Evolutionary conservation across 30 jellyfish, hydroid and myxozoan species (phyloP).

Genomic region (Hydractinia echinata): DNA sequence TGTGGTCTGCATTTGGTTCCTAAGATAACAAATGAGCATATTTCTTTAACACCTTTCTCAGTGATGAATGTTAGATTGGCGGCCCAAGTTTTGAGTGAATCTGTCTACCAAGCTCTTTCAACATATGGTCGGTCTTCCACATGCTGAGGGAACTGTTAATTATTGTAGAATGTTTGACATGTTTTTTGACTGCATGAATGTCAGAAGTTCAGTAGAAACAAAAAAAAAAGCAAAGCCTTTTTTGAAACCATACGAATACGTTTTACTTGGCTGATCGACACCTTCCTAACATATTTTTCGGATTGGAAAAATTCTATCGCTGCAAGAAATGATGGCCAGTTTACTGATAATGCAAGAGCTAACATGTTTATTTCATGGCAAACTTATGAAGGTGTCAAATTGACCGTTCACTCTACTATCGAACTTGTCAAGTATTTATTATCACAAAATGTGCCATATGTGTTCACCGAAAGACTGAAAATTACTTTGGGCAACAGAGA

Average conservation of each 20-base stretch:
- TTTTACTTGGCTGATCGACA: slow-evolving; percentile 35
- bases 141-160: slow-evolving; percentile 36
- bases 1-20: slow-evolving; percentile 46
- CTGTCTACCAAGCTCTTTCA: slow-evolving; percentile 34
- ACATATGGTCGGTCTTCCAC: slow-evolving; percentile 47
- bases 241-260: slow-evolving; percentile 32
- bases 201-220: slow-evolving; percentile 27
- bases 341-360: slow-evolving; percentile 14
- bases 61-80: slow-evolving; percentile 54
- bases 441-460: slow-evolving; percentile 38
- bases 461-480: slow-evolving; percentile 49
- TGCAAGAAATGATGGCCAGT: slow-evolving; percentile 24
- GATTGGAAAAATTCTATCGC: slow-evolving; percentile 37
- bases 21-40: slow-evolving; percentile 31
- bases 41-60: slow-evolving; percentile 27
- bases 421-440: slow-evolving; percentile 24
- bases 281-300: slow-evolving; percentile 34
- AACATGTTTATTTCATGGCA: slow-evolving; percentile 48
- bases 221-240: slow-evolving; percentile 6
- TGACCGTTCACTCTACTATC: slow-evolving; percentile 26
- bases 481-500: slow-evolving; percentile 39
- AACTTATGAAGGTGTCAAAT: slow-evolving; percentile 40
- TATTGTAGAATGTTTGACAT: slow-evolving; percentile 34
- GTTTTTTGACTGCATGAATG: slow-evolving; percentile 45
- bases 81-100: slow-evolving; percentile 54